phyloP scores from a whole-genome alignment of 2,113 vertebrate genomes.

The Seriola aureovittata region DNA sequence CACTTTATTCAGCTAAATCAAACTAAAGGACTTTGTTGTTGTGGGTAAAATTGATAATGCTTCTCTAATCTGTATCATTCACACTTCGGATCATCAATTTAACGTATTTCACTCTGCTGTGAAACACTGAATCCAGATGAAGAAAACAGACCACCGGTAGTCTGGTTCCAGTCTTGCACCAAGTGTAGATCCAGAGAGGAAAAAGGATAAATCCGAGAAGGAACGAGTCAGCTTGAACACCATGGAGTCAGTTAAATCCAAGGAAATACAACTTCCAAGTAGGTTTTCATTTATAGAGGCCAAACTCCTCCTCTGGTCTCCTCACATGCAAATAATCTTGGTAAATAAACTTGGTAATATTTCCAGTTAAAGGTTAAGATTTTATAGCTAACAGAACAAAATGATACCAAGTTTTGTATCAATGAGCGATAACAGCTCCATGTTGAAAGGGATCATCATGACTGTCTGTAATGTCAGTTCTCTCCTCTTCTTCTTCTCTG shows the following conservation, averaged over 20 bases:
- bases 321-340: not conserved
- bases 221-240: not conserved
- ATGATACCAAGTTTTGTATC: not conserved
- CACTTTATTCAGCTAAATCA: not conserved
- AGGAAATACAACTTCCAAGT: not conserved
- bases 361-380: not conserved
- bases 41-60: not conserved
- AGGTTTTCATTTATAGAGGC: not conserved
- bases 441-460: not conserved
- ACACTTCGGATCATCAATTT: not conserved
- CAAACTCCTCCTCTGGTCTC: not conserved
- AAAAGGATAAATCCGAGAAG: not conserved
- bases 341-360: not conserved
- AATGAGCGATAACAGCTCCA: not conserved
- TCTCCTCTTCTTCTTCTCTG: not conserved
- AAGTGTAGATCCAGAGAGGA: not conserved
- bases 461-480: not conserved
- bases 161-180: not conserved
- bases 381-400: not conserved
- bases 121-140: not conserved
- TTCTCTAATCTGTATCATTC: not conserved
- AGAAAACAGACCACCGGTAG: not conserved
- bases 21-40: not conserved
- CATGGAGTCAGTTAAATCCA: slow-evolving; percentile 32
- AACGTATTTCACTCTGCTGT: not conserved